phyloP scores from a whole-genome alignment of 2,797 vertebrate species.

The Numenius phaeopus region DNA sequence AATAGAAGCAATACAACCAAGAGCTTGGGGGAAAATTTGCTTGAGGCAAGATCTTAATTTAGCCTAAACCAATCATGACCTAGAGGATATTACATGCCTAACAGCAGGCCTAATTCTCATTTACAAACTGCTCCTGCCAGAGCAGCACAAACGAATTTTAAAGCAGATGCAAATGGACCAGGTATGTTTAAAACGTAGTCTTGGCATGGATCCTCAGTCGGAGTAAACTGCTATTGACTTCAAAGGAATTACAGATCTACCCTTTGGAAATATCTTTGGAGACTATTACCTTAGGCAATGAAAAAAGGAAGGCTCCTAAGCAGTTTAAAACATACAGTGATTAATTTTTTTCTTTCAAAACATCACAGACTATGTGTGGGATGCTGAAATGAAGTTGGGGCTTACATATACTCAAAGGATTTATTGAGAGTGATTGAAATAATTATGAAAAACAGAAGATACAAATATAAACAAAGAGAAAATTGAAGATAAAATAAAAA shows the following conservation, averaged over 20 bases:
- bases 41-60: background rate
- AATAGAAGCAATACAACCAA: background rate
- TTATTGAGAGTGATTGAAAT: background rate
- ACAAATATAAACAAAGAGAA: background rate
- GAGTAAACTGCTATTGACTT: constrained; percentile 1
- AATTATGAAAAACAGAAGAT: background rate
- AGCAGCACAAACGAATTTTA: background rate
- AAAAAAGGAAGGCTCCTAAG: constrained; percentile 11
- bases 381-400: background rate
- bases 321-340: background rate
- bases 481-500: background rate
- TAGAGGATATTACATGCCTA: background rate
- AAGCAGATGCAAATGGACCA: constrained; percentile 48
- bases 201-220: background rate
- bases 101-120: background rate
- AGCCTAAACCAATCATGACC: background rate
- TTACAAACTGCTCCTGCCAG: background rate
- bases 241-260: constrained; percentile 21
- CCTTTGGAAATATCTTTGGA: constrained; percentile 9
- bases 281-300: constrained; percentile 14
- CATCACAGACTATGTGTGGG: background rate
- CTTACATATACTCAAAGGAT: background rate
- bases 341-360: constrained; percentile 14
- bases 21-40: background rate
- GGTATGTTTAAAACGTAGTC: constrained; percentile 9